These are phyloP conservation scores for Morpho helenor DNA, from an alignment of 2,888 invertebrate species.

Conservation along the genomic window DNA sequence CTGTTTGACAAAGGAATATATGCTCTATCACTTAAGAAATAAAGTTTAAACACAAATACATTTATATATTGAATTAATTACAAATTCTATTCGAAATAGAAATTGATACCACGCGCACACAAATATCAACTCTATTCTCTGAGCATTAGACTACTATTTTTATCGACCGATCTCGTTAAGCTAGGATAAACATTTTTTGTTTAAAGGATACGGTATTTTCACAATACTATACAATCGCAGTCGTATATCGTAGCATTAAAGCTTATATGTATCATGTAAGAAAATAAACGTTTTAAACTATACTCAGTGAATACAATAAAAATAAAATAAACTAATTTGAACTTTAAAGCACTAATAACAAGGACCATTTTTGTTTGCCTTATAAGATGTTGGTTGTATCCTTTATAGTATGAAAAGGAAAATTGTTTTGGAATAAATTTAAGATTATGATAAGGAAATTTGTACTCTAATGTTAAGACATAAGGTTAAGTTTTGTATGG, in stretches of 20 bases:
- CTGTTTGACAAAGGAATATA: conserved; percentile 1
- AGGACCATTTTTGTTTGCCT: not conserved
- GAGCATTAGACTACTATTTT: conserved; percentile 9
- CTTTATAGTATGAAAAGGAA: conserved; percentile 4
- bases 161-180: not conserved
- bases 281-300: not conserved
- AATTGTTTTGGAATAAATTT: conserved; percentile 10
- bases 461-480: not conserved
- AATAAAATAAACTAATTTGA: not conserved
- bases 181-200: conserved; percentile 8
- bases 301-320: not conserved
- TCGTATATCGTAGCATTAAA: not conserved
- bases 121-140: conserved; percentile 5
- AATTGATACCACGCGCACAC: not conserved
- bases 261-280: not conserved
- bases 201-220: conserved; percentile 12
- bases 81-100: not conserved
- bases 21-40: not conserved
- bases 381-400: not conserved
- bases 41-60: conserved; percentile 8
- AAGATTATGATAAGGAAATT: not conserved
- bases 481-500: conserved; percentile 16
- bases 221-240: not conserved
- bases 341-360: not conserved
- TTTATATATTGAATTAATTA: conserved; percentile 14